phyloP scores from a whole-genome alignment of 1,140 invertebrate species.

The Chymomyza costata region DNA sequence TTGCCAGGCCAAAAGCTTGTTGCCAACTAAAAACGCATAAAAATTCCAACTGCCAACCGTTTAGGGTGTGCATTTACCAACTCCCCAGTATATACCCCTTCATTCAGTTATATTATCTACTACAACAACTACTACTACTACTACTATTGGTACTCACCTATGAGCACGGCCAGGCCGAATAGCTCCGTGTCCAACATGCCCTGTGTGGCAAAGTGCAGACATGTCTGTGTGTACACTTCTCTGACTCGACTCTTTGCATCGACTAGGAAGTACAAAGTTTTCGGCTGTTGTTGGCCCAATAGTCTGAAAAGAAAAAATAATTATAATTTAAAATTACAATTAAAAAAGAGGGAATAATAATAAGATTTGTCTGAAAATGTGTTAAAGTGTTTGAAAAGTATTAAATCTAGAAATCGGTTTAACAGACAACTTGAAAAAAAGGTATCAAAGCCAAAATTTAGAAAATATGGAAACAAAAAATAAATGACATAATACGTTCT shows the following conservation, averaged over 20 bases:
- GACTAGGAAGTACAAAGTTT: constrained; percentile 76
- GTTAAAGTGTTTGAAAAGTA: too few species aligned
- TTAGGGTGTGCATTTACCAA: too few species aligned
- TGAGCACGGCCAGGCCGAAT: constrained; percentile 87
- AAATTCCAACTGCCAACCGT: not conserved
- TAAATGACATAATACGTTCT: too few species aligned
- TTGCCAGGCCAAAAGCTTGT: constrained; percentile 14
- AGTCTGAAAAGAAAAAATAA: constrained; percentile 43
- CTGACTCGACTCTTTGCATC: constrained; percentile 89
- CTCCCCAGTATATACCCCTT: not conserved
- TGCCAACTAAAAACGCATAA: constrained; percentile 29
- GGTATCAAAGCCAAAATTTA: too few species aligned
- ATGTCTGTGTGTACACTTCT: constrained; percentile 89
- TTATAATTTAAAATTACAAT: not conserved
- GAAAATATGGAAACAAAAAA: too few species aligned
- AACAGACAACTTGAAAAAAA: too few species aligned
- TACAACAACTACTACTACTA: too few species aligned
- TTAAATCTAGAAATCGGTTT: too few species aligned
- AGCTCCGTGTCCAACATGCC: constrained; percentile 89
- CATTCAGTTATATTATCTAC: too few species aligned
- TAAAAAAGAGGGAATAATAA: too few species aligned
- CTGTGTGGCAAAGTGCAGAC: constrained; percentile 84
- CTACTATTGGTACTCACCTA: constrained; percentile 80
- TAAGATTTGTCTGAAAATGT: too few species aligned
- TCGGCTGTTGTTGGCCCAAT: constrained; percentile 74